Conservation (phyloP, 2,888 invertebrate species). For the Ophioninae sp. region DNA sequence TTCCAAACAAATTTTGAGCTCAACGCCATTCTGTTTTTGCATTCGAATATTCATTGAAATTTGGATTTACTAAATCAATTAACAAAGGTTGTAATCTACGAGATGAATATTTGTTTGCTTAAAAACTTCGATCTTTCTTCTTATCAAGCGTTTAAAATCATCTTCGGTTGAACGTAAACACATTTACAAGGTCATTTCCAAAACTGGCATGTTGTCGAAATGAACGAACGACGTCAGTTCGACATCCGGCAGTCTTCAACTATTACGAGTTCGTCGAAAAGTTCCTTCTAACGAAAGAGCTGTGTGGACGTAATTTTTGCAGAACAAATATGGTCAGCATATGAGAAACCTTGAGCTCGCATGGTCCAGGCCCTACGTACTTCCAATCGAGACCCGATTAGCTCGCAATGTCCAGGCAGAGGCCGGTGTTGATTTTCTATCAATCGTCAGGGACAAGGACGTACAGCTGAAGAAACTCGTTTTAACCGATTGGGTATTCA, state of each 20-base stretch:
- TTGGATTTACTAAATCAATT: background rate
- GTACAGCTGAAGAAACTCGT: conserved; percentile 80
- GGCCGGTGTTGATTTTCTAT: conserved; percentile 79
- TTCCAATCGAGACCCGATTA: conserved; percentile 75
- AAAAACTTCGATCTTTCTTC: no score
- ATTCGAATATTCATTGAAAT: background rate
- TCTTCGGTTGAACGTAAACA: no score
- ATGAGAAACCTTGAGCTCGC: conserved; percentile 81
- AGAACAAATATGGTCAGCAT: conserved; percentile 80
- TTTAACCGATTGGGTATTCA: conserved; percentile 82
- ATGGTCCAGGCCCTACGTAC: conserved; percentile 81
- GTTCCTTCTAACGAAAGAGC: background rate
- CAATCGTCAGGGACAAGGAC: conserved; percentile 78
- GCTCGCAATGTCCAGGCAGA: conserved; percentile 79
- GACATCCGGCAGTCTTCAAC: background rate
- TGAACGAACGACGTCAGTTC: background rate
- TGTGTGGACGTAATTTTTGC: background rate
- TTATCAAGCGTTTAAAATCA: no score
- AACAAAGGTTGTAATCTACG: no score
- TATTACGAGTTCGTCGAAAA: background rate
- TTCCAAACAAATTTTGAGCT: background rate
- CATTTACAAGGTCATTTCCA: no score
- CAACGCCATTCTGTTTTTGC: background rate
- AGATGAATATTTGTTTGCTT: no score
- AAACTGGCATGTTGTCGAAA: no score